Evolutionary conservation across 2,797 vertebrate species (phyloP).

Genomic region (Ficedula albicollis): DNA sequence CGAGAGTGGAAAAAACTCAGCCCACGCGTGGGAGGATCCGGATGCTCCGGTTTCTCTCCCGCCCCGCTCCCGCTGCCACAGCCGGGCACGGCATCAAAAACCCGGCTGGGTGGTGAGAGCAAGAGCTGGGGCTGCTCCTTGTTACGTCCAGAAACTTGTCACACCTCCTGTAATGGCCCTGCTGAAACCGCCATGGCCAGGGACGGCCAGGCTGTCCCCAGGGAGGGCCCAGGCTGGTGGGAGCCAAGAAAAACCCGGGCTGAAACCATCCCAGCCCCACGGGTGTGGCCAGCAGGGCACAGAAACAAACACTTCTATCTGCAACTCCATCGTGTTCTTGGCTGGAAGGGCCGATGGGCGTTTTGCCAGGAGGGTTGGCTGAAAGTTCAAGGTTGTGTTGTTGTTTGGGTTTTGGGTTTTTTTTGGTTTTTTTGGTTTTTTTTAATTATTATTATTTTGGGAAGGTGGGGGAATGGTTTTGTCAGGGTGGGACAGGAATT

Average conservation of each 20-base stretch:
- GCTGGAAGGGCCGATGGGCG: not conserved
- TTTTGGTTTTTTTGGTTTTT: too few relatives aligned
- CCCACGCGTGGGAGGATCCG: not conserved
- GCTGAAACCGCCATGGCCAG: not conserved
- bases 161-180: conserved; percentile 29
- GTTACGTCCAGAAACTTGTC: conserved; percentile 50
- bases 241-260: not conserved
- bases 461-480: not conserved
- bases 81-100: not conserved
- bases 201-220: not conserved
- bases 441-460: not conserved
- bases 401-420: not conserved
- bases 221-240: not conserved
- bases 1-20: not conserved
- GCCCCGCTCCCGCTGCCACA: not conserved
- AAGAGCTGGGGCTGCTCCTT: not conserved
- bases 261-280: not conserved
- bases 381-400: not conserved
- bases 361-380: not conserved
- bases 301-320: conserved; percentile 22
- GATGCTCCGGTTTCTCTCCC: not conserved
- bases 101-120: not conserved
- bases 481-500: not conserved
- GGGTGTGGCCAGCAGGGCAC: conserved; percentile 9
- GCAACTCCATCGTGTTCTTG: not conserved